These are phyloP conservation scores for Lepeophtheirus salmonis DNA, from an alignment of 1,140 invertebrate genomes.

Conservation along the genomic window DNA sequence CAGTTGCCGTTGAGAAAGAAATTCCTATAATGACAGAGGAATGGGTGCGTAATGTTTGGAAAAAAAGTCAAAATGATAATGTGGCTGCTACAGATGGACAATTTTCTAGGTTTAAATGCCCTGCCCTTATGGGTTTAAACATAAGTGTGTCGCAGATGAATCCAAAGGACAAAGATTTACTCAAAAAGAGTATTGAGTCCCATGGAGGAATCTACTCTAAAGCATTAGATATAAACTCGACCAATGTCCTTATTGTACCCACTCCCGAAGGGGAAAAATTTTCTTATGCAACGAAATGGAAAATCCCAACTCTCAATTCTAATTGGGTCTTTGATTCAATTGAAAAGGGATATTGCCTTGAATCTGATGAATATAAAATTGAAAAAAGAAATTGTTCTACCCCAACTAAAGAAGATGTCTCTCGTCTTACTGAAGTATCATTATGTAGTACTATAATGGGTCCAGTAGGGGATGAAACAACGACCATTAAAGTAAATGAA, in stretches of 20 bases:
- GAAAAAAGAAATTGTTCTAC: constrained; percentile 27
- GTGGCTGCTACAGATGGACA: constrained; percentile 39
- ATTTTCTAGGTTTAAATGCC: constrained; percentile 46
- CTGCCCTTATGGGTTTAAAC: constrained; percentile 54
- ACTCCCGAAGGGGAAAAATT: constrained; percentile 53
- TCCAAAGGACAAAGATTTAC: constrained; percentile 41
- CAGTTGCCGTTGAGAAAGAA: constrained; percentile 47
- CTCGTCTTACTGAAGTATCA: constrained; percentile 22
- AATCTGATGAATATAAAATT: constrained; percentile 43
- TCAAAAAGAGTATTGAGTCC: constrained; percentile 46
- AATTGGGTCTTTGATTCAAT: constrained; percentile 61
- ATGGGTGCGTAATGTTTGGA: constrained; percentile 63
- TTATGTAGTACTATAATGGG: constrained; percentile 22
- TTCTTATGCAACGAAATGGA: constrained; percentile 50
- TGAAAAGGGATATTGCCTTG: constrained; percentile 46
- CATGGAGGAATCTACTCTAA: constrained; percentile 41
- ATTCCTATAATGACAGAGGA: constrained; percentile 52
- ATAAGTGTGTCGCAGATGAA: constrained; percentile 56
- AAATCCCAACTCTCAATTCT: constrained; percentile 46
- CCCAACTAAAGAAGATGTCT: constrained; percentile 20
- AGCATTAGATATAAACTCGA: constrained; percentile 33
- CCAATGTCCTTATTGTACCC: constrained; percentile 33
- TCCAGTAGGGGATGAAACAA: constrained; percentile 12
- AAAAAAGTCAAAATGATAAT: constrained; percentile 38
- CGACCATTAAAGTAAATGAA: constrained; percentile 20